Conservation (phyloP, 2,797 vertebrate species). For the Enteromius fasciolatus region DNA sequence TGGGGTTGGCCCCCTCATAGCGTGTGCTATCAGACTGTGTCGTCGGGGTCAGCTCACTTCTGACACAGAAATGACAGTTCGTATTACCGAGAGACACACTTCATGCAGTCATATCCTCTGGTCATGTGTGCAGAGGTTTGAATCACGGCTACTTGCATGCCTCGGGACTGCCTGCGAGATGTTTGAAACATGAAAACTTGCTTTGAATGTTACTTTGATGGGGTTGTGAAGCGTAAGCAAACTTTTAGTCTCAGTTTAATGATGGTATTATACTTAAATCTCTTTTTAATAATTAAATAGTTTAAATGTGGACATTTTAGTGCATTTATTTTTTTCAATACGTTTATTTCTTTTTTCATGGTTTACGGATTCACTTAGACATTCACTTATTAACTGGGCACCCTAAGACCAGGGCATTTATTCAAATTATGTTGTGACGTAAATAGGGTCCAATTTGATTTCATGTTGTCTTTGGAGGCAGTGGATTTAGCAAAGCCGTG, state of each 20-base stretch:
- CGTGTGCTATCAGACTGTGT: slow-evolving; percentile 24
- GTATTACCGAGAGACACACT: slow-evolving; percentile 66
- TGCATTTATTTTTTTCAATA: not conserved
- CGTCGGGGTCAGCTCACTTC: slow-evolving; percentile 20
- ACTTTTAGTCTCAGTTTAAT: not conserved
- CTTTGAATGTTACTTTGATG: not conserved
- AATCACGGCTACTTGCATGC: slow-evolving; percentile 19
- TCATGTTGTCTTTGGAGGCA: not conserved
- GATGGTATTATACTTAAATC: not conserved
- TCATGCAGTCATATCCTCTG: slow-evolving; percentile 54
- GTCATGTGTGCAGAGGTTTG: slow-evolving; percentile 61
- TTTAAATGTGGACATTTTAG: not conserved
- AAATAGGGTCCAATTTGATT: not conserved
- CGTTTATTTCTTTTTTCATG: not conserved
- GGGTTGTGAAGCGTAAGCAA: not conserved
- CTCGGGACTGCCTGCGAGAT: not conserved
- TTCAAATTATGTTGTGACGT: not conserved
- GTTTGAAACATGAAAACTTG: not conserved
- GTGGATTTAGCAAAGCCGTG: slow-evolving; percentile 5
- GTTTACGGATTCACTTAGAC: not conserved
- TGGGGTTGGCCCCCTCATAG: not conserved
- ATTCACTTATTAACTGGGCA: not conserved
- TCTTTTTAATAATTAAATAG: not conserved
- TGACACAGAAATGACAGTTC: slow-evolving; percentile 72
- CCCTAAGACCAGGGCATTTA: not conserved